These are phyloP conservation scores for Dolichotis patagonum DNA, from an alignment of 2,113 vertebrate species.

Conservation along the genomic window DNA sequence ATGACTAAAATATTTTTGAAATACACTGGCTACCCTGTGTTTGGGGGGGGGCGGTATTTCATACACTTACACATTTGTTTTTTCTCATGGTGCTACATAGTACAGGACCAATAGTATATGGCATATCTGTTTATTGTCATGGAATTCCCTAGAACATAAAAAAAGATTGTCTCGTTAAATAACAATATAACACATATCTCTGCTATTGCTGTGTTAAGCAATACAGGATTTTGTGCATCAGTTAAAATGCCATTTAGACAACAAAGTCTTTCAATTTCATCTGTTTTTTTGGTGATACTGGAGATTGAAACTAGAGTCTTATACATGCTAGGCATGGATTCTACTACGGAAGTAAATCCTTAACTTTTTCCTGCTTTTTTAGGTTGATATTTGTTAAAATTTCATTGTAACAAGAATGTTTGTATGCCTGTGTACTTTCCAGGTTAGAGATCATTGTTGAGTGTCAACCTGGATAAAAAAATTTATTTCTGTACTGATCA, in stretches of 20 bases:
- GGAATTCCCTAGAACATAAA: background rate
- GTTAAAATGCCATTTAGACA: background rate
- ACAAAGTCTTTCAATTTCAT: background rate
- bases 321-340: background rate
- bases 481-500: background rate
- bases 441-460: background rate
- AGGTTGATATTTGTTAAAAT: background rate
- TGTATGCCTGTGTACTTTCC: fast-evolving
- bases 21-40: background rate
- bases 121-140: background rate
- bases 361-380: background rate
- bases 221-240: background rate
- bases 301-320: background rate
- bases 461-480: background rate
- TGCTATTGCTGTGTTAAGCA: background rate
- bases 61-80: background rate
- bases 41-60: background rate
- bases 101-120: background rate
- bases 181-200: background rate
- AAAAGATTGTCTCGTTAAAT: background rate
- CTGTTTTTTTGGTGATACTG: background rate
- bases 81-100: background rate
- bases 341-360: background rate
- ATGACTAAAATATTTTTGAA: conserved; percentile 31
- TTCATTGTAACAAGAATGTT: background rate